These are phyloP conservation scores for Geodia barretti DNA, from an alignment of 37 sponge, comb jelly and placozoan genomes.

Conservation along the genomic window DNA sequence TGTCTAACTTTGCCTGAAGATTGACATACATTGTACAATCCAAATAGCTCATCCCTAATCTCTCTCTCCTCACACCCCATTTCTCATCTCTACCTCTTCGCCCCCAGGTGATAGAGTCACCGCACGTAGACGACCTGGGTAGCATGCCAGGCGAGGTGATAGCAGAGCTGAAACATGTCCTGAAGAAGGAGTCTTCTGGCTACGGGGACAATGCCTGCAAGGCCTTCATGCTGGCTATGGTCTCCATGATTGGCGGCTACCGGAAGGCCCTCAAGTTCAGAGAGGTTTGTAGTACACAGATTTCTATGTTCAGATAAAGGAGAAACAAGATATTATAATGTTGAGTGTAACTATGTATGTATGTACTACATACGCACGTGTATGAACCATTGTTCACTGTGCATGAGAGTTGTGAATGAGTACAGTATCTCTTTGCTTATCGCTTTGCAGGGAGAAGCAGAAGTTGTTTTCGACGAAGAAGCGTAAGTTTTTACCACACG, in stretches of 20 bases:
- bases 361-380: neutral
- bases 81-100: no score
- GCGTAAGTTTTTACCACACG: slow-evolving; percentile 37
- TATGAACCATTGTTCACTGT: no score
- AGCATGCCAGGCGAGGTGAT: slow-evolving; percentile 33
- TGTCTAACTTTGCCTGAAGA: no score
- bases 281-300: slow-evolving; percentile 9
- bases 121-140: slow-evolving; percentile 46
- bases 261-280: slow-evolving; percentile 55
- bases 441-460: slow-evolving; percentile 52
- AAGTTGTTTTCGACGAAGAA: slow-evolving; percentile 73
- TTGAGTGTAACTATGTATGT: slow-evolving; percentile 3
- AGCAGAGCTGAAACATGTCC: slow-evolving; percentile 58
- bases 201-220: slow-evolving; percentile 60
- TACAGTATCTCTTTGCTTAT: neutral
- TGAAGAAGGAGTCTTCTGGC: slow-evolving; percentile 78
- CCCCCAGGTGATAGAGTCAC: slow-evolving; percentile 44
- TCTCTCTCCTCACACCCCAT: no score
- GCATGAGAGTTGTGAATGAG: neutral
- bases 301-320: neutral
- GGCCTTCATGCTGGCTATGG: slow-evolving; percentile 70
- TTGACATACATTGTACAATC: no score
- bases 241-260: slow-evolving; percentile 80
- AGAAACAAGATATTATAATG: no score
- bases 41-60: no score